Base-by-base conservation (phyloP, 2,888 invertebrate species). In the Lampropteryx suffumata region DNA sequence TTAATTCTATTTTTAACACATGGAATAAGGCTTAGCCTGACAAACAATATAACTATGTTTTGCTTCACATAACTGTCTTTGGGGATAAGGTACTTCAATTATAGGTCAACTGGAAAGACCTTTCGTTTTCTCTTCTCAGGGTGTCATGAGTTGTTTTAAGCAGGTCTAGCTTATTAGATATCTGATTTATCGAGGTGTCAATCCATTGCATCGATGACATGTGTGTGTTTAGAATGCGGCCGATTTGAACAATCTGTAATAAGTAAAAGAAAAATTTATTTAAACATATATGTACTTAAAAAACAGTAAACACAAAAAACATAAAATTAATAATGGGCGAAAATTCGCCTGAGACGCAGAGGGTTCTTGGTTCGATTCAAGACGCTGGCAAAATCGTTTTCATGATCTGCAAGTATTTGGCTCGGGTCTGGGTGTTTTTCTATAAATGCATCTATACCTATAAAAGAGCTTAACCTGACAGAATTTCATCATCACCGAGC, bases 201-300 rank as follows among this genome's bases (percentile, higher is more conserved):
- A 99, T 94, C 98, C 98, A 98, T 67, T 98, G 97, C 73, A 99
- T 91, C 0, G 98, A 97, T 36, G 97, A 97, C 95, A 98, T 98
- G 76, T 99, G 99, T 0, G 98, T 97, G 85, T 98, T 98, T 2
- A 99, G 88, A 58, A 99, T 98, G 61, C 96, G 95, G 0, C 97
- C 95, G 62, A 99, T 96, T 88, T 98, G 98, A 6, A 96, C 95
- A 37, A 98, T 95, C 95, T 95, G 90, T 30, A 91, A n/a, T n/a
- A n/a, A n/a, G n/a, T n/a, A n/a, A n/a, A n/a, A n/a, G n/a, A n/a
- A n/a, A n/a, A n/a, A n/a, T n/a, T n/a, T n/a, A n/a, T n/a, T n/a
- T n/a, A n/a, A n/a, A n/a, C n/a, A n/a, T n/a, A n/a, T n/a, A n/a
- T n/a, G n/a, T n/a, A n/a, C n/a, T n/a, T n/a, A n/a, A n/a, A n/a